These are phyloP conservation scores for Sigmodon hispidus DNA, from an alignment of 2,113 vertebrate genomes.

Conservation along the genomic window DNA sequence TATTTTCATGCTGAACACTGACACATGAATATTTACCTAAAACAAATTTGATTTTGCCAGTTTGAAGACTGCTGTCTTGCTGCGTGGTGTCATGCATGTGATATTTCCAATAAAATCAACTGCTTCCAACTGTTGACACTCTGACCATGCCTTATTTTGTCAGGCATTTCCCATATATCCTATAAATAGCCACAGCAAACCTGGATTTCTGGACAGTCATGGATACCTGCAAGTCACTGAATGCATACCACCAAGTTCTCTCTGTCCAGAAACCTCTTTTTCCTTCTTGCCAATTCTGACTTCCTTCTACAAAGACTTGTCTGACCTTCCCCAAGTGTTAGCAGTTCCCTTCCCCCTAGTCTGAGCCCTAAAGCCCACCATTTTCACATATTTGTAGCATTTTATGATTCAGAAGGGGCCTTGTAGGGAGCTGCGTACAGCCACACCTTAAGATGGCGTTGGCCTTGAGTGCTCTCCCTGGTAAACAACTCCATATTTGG, in stretches of 20 bases:
- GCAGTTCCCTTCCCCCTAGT: not conserved
- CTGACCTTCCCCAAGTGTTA: not conserved
- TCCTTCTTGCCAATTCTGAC: not conserved
- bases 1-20: not conserved
- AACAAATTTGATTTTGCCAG: conserved; percentile 1
- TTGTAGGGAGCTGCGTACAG: too few species aligned
- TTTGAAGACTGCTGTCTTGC: not conserved
- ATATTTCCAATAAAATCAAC: not conserved
- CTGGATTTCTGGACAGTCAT: not conserved
- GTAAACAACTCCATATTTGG: too few species aligned
- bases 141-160: not conserved
- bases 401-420: not conserved
- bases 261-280: not conserved
- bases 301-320: not conserved
- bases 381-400: not conserved
- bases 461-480: too few species aligned
- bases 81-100: not conserved
- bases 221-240: not conserved
- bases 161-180: not conserved
- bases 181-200: not conserved
- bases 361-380: not conserved
- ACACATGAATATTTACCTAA: not conserved
- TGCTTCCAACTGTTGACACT: not conserved
- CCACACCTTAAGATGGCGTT: too few species aligned
- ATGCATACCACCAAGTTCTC: not conserved